Conservation (phyloP, 2,797 vertebrate species). For the Pseudochirops corinnae region DNA sequence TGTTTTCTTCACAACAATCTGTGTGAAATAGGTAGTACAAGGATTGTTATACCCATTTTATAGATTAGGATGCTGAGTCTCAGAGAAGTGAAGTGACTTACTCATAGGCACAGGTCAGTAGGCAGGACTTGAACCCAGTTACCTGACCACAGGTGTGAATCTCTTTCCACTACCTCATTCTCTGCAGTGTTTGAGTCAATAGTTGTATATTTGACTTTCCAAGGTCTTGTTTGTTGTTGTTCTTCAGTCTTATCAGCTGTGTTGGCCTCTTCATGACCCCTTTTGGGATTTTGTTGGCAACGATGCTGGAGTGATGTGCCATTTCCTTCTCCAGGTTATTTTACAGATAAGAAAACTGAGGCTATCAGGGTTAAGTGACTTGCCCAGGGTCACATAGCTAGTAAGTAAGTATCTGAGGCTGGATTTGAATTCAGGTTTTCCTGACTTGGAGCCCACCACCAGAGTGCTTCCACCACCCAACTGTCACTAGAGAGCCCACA, state of each 20-base stretch:
- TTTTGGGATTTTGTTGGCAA: no score
- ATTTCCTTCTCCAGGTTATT: no score
- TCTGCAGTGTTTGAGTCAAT: not conserved
- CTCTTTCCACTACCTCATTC: not conserved
- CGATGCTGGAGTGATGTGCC: no score
- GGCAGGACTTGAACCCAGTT: not conserved
- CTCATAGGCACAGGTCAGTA: not conserved
- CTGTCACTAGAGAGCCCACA: not conserved
- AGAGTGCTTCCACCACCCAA: not conserved
- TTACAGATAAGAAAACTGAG: no score
- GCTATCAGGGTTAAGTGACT: no score
- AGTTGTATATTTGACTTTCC: not conserved
- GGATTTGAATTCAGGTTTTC: no score
- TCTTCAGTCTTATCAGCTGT: no score
- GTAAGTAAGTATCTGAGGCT: no score
- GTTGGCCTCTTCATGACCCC: no score
- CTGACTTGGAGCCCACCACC: no score
- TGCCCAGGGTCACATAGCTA: no score
- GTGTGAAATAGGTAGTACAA: not conserved
- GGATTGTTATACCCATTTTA: not conserved
- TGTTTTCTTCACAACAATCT: not conserved
- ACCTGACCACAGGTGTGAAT: not conserved
- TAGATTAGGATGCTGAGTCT: not conserved
- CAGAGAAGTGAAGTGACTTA: not conserved
- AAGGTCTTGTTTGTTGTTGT: no score